Evolutionary conservation across 2,113 vertebrate species (phyloP), one percentile per base, ranked within the genome.

Genomic region (Leucosticte australis): DNA sequence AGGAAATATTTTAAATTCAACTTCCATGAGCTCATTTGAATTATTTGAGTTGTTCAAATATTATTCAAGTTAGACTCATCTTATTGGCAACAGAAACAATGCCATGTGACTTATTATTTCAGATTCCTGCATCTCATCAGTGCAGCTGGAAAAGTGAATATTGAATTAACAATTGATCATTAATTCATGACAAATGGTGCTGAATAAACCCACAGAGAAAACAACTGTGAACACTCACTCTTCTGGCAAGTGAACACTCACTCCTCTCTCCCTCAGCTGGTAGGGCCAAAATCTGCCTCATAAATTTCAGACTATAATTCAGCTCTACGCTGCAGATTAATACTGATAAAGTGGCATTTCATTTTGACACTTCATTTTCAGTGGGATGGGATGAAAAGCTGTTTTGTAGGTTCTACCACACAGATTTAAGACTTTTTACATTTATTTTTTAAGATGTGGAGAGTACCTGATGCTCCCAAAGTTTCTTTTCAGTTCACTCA

Each of bases 151-250:
- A 93, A 96, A 95, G 73, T 73, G 86, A 95, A 84, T 93, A 93
- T 95, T 87, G 92, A 95, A 93, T 95, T 95, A 96, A 97, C 93
- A 95, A 95, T 95, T 96, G 95, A 96, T 96, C 92, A 93, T 95
- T 96, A 97, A 95, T 95, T 93, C 94, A 90, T 92, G 93, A 84
- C 93, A 97, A 96, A 96, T 91, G 80, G 80, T 53, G 21, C 86
- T 94, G 92, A 96, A 92, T 92, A 95, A 92, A 93, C 79, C 92
- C 80, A 75, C 44, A 73, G 90, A 89, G 90, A 64, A 95, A 94
- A 92, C 88, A 92, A 96, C 74, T 86, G 84, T 8, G 93, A 88
- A 80, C 83, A 86, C 63, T 95, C 78, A 76, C 46, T 92, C 67
- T 92, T 87, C 93, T 96, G 91, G 93, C 95, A 94, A 93, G 57